Base-by-base conservation (phyloP, 2,888 invertebrate genomes). In the Aricia artaxerxes region DNA sequence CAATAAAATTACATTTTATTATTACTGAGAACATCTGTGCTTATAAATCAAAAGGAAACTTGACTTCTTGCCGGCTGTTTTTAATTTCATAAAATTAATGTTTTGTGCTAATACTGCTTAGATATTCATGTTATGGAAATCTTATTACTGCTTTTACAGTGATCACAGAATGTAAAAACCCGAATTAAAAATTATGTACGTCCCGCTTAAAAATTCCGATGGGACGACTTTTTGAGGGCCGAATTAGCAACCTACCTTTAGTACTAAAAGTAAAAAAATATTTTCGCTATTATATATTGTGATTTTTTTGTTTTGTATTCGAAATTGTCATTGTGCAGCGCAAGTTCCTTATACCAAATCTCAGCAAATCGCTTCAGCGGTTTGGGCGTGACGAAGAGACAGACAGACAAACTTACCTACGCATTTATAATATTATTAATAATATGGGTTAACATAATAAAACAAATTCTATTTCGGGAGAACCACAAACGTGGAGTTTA, bases 401-500 rank as follows among this genome's bases (percentile, higher is more conserved):
- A 40, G 40, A 40, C 40, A 40, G 5, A 40, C 6, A 5, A 40
- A 40, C 40, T 40, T 40, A 40, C 40, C 5, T 40, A 5, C 40
- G 40, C 40, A 40, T 40, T 40, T 40, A 40, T 49, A 49, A 49
- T 49, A 49, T 49, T 49, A 9, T 24, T 24, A 24, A 24, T 24
- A 24, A 9, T 49, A 11, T 49, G 49, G 49, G 7, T 6, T 6
- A 49, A 49, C 49, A 49, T 7, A 9, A 49, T 11, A 49, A 49
- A 9, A 49, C 64, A n/a, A 38, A 60, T 38, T 13, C 64, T 77
- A 77, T 61, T 73, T 73, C 2, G 40, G 16, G 16, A 40, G 40
- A 16, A 40, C 5, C 40, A 40, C 73, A 6, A 73, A 40, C 16
- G 72, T 72, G n/a, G 73, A 73, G 73, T 40, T 38, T 40, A 78